Evolutionary conservation across 1,140 invertebrate species (phyloP).

Genomic region (Cecropterus lyciades): DNA sequence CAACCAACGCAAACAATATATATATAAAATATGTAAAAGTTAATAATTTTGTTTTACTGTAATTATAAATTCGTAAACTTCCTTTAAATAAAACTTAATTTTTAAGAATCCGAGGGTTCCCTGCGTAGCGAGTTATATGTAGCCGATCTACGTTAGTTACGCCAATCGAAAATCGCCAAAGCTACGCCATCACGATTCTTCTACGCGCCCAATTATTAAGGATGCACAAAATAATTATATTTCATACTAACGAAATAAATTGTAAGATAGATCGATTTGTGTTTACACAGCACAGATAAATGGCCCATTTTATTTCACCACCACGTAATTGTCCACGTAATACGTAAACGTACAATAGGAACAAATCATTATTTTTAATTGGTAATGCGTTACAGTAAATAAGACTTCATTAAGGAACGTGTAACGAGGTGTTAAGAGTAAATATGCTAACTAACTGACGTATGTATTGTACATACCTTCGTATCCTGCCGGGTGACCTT

Average conservation of each 20-base stretch:
- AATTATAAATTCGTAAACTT: no score
- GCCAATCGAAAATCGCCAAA: no score
- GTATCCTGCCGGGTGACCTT: slow-evolving; percentile 52
- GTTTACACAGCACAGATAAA: not conserved
- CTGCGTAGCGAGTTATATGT: not conserved
- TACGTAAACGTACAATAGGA: not conserved
- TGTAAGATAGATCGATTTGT: no score
- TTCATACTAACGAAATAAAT: no score
- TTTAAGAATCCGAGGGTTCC: not conserved
- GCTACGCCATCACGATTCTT: not conserved
- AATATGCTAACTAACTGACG: slow-evolving; percentile 28
- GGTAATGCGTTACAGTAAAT: slow-evolving; percentile 5
- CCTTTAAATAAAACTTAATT: no score
- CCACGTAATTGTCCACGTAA: not conserved
- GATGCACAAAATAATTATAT: not conserved
- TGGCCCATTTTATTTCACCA: not conserved
- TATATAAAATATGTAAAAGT: not conserved
- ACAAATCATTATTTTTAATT: slow-evolving; percentile 18
- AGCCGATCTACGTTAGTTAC: not conserved
- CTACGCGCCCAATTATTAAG: not conserved
- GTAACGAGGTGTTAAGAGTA: slow-evolving; percentile 29
- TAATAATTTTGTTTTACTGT: no score
- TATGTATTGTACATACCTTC: slow-evolving; percentile 16
- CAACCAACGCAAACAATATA: no score
- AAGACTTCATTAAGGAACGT: slow-evolving; percentile 9